Evolutionary conservation across 2,113 vertebrate genomes (phyloP).

Genomic region (Gnathonemus echidnorhynchus): DNA sequence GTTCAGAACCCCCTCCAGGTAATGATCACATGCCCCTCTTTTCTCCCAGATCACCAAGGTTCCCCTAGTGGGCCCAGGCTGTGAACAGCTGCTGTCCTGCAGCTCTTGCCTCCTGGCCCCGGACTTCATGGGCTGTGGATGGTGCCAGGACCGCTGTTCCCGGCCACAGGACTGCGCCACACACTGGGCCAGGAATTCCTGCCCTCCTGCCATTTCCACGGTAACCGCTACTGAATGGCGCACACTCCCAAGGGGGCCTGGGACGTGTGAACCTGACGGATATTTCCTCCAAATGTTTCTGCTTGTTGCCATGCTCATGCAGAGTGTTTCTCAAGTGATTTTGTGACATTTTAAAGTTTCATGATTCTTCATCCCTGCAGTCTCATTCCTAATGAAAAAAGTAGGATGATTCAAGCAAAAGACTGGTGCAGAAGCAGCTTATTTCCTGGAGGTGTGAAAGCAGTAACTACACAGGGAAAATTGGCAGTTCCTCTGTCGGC

Average conservation of each 20-base stretch:
- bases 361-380: not conserved
- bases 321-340: not conserved
- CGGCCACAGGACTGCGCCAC: slow-evolving; percentile 54
- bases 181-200: slow-evolving; percentile 77
- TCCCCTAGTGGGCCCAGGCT: slow-evolving; percentile 80
- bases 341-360: not conserved
- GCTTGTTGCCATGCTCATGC: not conserved
- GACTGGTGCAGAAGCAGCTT: not conserved
- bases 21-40: not conserved
- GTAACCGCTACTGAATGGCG: slow-evolving; percentile 51
- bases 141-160: slow-evolving; percentile 76
- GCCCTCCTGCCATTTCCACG: slow-evolving; percentile 72
- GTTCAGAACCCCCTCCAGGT: not conserved
- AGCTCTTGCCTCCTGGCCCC: slow-evolving; percentile 83
- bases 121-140: slow-evolving; percentile 81
- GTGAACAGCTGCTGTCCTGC: slow-evolving; percentile 80
- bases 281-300: not conserved
- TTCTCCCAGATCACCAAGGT: slow-evolving; percentile 75
- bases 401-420: not conserved
- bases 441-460: not conserved
- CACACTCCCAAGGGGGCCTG: not conserved
- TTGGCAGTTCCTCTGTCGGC: not conserved
- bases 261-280: not conserved
- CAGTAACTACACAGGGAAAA: not conserved
- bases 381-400: not conserved